phyloP scores from a whole-genome alignment of 2,113 vertebrate species.

The Upupa epops region DNA sequence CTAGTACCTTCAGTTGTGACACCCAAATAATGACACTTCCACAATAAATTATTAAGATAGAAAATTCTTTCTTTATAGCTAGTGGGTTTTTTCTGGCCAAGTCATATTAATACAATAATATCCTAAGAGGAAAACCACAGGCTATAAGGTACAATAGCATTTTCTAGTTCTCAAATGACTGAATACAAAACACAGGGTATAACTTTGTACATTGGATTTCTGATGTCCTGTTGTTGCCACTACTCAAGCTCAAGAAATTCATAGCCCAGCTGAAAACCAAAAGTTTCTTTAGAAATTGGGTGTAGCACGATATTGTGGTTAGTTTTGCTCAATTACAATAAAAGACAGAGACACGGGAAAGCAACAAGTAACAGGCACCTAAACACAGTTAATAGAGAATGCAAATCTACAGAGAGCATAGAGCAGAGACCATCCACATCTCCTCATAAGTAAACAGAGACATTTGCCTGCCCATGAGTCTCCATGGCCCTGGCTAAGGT shows the following conservation, averaged over 20 bases:
- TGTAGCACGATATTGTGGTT: neutral
- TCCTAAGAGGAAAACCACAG: neutral
- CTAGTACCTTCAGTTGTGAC: neutral
- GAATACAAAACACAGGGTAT: neutral
- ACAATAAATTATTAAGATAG: neutral
- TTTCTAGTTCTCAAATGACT: neutral
- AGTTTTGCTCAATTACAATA: neutral
- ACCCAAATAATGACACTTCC: neutral
- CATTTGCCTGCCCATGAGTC: neutral
- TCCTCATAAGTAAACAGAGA: neutral
- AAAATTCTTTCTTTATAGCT: neutral
- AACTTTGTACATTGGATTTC: neutral
- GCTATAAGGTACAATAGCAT: neutral
- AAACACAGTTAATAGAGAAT: neutral
- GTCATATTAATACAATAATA: neutral
- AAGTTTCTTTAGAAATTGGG: slow-evolving; percentile 13
- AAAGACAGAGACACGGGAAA: neutral
- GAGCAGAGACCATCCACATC: neutral
- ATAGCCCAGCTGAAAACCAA: slow-evolving; percentile 8
- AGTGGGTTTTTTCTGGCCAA: neutral
- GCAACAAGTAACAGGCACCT: neutral
- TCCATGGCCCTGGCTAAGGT: neutral
- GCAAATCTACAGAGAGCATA: neutral
- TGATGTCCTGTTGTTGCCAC: neutral
- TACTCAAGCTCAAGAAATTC: neutral